Evolutionary conservation across 1,140 invertebrate species (phyloP).

Genomic region (Paralvinella palmiformis): DNA sequence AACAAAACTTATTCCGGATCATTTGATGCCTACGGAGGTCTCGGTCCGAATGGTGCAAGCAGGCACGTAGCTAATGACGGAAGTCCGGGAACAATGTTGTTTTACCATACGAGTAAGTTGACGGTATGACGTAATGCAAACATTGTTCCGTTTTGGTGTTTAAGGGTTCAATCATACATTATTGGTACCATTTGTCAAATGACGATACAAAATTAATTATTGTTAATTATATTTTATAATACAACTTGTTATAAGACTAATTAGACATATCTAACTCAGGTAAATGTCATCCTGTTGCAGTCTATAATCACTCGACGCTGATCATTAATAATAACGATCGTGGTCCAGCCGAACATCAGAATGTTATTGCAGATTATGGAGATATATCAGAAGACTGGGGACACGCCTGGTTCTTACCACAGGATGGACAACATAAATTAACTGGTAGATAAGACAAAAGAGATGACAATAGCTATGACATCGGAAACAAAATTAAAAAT

Average conservation of each 20-base stretch:
- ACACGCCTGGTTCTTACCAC: slow-evolving; percentile 35
- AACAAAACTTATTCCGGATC: slow-evolving; percentile 33
- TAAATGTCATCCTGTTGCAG: no score
- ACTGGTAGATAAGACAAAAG: slow-evolving; percentile 20
- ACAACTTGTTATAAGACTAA: no score
- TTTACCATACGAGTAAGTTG: slow-evolving; percentile 33
- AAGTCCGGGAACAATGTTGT: slow-evolving; percentile 33
- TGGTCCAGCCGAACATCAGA: slow-evolving; percentile 24
- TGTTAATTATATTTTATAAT: no score
- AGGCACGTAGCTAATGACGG: slow-evolving; percentile 25
- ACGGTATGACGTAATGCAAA: no score
- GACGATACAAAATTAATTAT: no score
- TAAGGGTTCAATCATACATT: background rate
- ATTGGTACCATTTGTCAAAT: no score
- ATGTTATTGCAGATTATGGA: slow-evolving; percentile 25
- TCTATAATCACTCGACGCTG: slow-evolving; percentile 30
- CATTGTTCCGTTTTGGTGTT: slow-evolving; percentile 2
- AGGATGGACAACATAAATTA: slow-evolving; percentile 27
- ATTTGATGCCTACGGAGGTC: slow-evolving; percentile 33
- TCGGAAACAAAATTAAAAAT: no score
- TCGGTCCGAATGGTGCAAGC: slow-evolving; percentile 14
- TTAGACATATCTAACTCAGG: no score
- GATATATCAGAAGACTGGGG: slow-evolving; percentile 26
- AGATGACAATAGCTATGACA: no score
- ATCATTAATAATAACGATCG: slow-evolving; percentile 33